Conservation (phyloP, 2,113 vertebrate genomes). For the Osmerus mordax region DNA sequence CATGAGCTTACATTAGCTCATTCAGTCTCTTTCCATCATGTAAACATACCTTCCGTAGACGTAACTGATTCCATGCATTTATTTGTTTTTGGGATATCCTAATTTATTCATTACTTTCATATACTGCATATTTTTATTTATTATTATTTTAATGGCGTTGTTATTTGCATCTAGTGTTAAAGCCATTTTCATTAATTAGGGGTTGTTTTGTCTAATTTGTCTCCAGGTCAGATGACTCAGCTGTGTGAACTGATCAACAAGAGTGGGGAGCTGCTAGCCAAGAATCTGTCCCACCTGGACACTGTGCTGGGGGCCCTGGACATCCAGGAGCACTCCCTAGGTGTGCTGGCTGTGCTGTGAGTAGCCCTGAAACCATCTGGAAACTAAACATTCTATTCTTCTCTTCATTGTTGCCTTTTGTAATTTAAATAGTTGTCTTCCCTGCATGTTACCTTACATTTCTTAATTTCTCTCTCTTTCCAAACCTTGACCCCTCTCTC, state of each 20-base stretch:
- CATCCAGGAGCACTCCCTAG: slow-evolving; percentile 95
- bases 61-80: no score
- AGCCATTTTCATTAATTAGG: background rate
- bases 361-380: slow-evolving; percentile 46
- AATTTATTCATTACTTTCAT: background rate
- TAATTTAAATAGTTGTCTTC: no score
- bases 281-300: slow-evolving; percentile 97
- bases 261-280: slow-evolving; percentile 96
- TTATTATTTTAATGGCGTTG: no score
- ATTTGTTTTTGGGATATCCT: no score
- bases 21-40: no score
- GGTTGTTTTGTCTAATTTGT: background rate
- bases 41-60: no score
- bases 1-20: no score
- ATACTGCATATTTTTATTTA: background rate
- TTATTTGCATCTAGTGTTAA: background rate
- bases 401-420: no score
- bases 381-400: background rate
- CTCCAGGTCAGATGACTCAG: slow-evolving; percentile 98
- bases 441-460: no score
- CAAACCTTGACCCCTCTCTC: background rate
- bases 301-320: slow-evolving; percentile 97
- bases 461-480: no score
- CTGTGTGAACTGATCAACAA: slow-evolving; percentile 99
- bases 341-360: slow-evolving; percentile 97